Evolutionary conservation across 1,140 invertebrate species (phyloP), one percentile per base, ranked within the genome.

Genomic region (Oedothorax gibbosus): DNA sequence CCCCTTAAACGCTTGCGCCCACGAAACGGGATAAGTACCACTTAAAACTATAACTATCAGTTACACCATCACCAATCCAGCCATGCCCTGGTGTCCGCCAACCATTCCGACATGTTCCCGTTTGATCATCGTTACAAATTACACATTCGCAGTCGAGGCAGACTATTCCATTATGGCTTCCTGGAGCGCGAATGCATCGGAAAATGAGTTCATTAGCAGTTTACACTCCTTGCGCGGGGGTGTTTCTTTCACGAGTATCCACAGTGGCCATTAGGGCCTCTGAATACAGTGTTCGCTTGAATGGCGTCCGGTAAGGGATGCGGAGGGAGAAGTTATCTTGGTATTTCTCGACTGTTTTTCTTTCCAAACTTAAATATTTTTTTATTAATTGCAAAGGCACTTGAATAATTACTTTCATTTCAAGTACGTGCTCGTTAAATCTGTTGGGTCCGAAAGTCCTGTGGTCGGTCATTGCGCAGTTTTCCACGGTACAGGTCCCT

Each of bases 161-260:
- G 72, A 75, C n/a, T 14, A 7, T 14, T 20, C 72, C 69, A 75
- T 75, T 57, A 75, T 75, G 53, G 54, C 21, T 75, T 75, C 72
- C 54, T 75, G 72, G 54, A 57, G 72, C 20, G 72, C 3, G 72
- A 75, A 57, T 75, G 56, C 51, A 53, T 56, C 72, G 35, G 53
- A 75, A 75, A 75, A 75, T 75, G 72, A 60, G 72, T 75, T 75
- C 72, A 75, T 75, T 75, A 75, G 54, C 53, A 57, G 72, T 75
- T 75, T 75, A 75, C 72, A 56, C 53, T 60, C 72, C 54, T 57
- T 49, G 69, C 69, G n/a, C 69, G 50, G 11, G 50, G 3, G 20
- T 51, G 51, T 66, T 75, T 75, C 72, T 75, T 75, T 75, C 72
- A 71, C 69, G 69, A 50, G 54, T 35, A 35, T 35, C n/a, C 7